Evolutionary conservation across 1,140 invertebrate genomes (phyloP).

Genomic region (Cherax destructor): DNA sequence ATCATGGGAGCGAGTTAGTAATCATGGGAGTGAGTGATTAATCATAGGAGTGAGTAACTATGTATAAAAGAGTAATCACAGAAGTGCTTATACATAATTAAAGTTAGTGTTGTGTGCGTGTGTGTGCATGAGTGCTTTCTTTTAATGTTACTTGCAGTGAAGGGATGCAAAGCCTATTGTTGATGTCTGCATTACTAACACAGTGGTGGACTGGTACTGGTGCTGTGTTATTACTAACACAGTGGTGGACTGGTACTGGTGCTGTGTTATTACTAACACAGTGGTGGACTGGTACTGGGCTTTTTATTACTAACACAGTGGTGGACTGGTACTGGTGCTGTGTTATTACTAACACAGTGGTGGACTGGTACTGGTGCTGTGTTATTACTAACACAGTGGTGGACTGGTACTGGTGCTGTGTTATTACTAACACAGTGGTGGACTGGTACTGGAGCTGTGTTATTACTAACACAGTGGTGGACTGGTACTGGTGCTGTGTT

Average conservation of each 20-base stretch:
- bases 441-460: too few relatives aligned
- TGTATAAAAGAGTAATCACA: too few relatives aligned
- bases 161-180: not conserved
- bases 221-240: constrained; percentile 3
- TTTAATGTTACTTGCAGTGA: constrained; percentile 3
- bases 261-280: constrained; percentile 22
- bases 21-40: too few relatives aligned
- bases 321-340: constrained; percentile 25
- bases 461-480: too few relatives aligned
- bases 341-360: constrained; percentile 28
- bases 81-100: too few relatives aligned
- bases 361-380: constrained; percentile 21
- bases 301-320: constrained; percentile 33
- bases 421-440: too few relatives aligned
- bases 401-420: constrained; percentile 6
- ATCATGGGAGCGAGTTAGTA: too few relatives aligned
- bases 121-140: not conserved
- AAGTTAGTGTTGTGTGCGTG: not conserved
- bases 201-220: constrained; percentile 38
- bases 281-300: constrained; percentile 31
- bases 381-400: constrained; percentile 38
- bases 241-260: constrained; percentile 38
- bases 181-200: constrained; percentile 31
- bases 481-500: too few relatives aligned
- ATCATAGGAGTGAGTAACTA: too few relatives aligned